phyloP scores from a whole-genome alignment of 1,140 invertebrate species.

The Meteorus sp. region DNA sequence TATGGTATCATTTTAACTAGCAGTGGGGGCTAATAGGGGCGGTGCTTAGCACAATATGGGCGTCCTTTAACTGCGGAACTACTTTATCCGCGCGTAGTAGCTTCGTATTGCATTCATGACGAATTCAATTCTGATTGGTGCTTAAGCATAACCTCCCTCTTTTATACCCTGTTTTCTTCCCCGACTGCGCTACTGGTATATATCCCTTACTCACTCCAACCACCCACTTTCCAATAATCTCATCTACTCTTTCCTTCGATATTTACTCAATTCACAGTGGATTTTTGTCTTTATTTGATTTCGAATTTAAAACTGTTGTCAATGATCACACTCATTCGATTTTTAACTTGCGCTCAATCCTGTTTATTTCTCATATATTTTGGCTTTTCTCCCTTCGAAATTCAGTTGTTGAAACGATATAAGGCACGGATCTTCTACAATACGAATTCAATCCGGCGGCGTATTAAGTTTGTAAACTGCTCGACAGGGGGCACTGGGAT shows the following conservation, averaged over 20 bases:
- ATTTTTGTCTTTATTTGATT: no score
- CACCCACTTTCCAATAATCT: conserved; percentile 13
- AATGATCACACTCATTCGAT: no score
- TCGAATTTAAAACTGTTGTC: no score
- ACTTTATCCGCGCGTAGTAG: conserved; percentile 53
- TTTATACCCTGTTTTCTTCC: conserved; percentile 38
- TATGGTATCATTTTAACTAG: background rate
- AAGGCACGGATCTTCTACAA: no score
- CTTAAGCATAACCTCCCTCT: conserved; percentile 57
- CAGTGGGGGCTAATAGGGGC: conserved; percentile 44
- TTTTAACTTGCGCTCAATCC: background rate
- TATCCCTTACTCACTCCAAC: conserved; percentile 15
- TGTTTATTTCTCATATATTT: conserved; percentile 4
- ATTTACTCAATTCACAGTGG: no score
- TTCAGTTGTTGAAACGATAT: no score
- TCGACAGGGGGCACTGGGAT: conserved; percentile 48
- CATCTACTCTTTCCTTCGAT: background rate
- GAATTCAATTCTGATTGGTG: conserved; percentile 61
- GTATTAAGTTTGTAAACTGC: conserved; percentile 49
- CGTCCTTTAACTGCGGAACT: conserved; percentile 50
- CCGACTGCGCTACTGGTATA: background rate
- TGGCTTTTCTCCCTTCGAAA: background rate
- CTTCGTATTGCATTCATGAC: conserved; percentile 52
- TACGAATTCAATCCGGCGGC: conserved; percentile 58
- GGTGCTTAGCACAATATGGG: conserved; percentile 47